phyloP scores from a whole-genome alignment of 1,140 invertebrate genomes.

The Babylonia areolata region DNA sequence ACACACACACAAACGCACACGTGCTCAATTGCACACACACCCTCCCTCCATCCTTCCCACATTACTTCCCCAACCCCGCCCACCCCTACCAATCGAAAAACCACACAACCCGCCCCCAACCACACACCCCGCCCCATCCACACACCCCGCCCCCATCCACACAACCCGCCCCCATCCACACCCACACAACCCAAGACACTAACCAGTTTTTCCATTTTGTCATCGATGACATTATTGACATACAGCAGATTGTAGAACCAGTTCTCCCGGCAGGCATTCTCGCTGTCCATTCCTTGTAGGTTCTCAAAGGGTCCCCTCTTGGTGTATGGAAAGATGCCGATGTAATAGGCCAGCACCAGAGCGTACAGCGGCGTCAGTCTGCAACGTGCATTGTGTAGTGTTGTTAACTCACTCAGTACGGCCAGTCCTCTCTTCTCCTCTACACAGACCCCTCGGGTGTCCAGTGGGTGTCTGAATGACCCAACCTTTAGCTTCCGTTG shows the following conservation, averaged over 20 bases:
- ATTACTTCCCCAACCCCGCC: too few species aligned
- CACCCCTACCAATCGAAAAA: too few species aligned
- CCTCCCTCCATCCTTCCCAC: too few species aligned
- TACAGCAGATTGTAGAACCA: slow-evolving; percentile 90
- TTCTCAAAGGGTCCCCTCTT: slow-evolving; percentile 82
- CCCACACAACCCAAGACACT: not conserved
- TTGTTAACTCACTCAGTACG: too few species aligned
- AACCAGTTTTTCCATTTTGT: slow-evolving; percentile 9
- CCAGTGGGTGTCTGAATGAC: too few species aligned
- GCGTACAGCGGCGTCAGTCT: slow-evolving; percentile 87
- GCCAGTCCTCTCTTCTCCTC: too few species aligned
- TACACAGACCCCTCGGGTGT: too few species aligned
- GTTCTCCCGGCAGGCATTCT: slow-evolving; percentile 79
- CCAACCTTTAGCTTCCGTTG: too few species aligned
- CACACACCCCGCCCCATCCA: not conserved
- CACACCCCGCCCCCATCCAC: not conserved
- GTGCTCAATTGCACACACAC: too few species aligned
- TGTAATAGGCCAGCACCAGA: slow-evolving; percentile 86
- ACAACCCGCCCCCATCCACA: not conserved
- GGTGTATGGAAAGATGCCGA: slow-evolving; percentile 82
- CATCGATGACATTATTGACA: slow-evolving; percentile 86
- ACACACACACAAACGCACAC: too few species aligned
- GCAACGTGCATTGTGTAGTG: too few species aligned
- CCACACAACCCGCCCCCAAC: not conserved
- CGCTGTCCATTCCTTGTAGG: not conserved